These are phyloP conservation scores for Ochropleura plecta DNA, from an alignment of 2,888 invertebrate species.

Conservation along the genomic window DNA sequence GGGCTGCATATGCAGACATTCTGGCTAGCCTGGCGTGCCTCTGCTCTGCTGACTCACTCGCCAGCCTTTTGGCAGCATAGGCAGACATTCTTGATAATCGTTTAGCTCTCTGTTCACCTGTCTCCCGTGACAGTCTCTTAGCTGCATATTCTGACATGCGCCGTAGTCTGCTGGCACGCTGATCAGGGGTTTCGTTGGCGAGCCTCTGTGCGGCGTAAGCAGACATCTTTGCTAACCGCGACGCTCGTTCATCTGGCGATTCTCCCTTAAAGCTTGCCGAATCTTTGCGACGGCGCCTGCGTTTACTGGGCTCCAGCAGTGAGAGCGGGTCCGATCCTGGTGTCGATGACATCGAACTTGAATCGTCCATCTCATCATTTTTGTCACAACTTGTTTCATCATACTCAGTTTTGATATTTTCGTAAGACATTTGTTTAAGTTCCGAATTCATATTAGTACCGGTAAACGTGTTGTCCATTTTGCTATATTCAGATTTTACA, in stretches of 20 bases:
- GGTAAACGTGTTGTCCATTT: conserved; percentile 66
- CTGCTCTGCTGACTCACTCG: conserved; percentile 84
- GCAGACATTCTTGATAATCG: conserved; percentile 86
- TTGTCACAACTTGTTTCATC: conserved; percentile 55
- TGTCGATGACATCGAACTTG: conserved; percentile 61
- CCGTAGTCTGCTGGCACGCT: conserved; percentile 80
- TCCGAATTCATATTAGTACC: conserved; percentile 61
- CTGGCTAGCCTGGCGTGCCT: conserved; percentile 79
- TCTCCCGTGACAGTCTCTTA: conserved; percentile 81
- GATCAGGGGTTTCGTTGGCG: conserved; percentile 84
- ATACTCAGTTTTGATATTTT: conserved; percentile 73
- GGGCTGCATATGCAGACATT: conserved; percentile 87
- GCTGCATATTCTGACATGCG: conserved; percentile 88
- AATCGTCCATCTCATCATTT: conserved; percentile 56
- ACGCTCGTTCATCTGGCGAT: conserved; percentile 79
- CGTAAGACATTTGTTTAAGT: conserved; percentile 64
- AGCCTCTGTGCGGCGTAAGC: conserved; percentile 86
- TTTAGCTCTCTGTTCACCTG: conserved; percentile 81
- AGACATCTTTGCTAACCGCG: conserved; percentile 85
- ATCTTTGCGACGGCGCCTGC: conserved; percentile 71
- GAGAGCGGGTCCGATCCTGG: conserved; percentile 75
- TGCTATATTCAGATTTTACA: conserved; percentile 74
- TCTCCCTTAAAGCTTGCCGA: conserved; percentile 73
- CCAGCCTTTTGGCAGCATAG: conserved; percentile 85
- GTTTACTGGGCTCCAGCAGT: conserved; percentile 58